Percentiles rank a stretch among this genome's conserved stretches.
Evolutionary conservation across 2,888 invertebrate genomes (phyloP).

Genomic region (Orchesella flavescens): DNA sequence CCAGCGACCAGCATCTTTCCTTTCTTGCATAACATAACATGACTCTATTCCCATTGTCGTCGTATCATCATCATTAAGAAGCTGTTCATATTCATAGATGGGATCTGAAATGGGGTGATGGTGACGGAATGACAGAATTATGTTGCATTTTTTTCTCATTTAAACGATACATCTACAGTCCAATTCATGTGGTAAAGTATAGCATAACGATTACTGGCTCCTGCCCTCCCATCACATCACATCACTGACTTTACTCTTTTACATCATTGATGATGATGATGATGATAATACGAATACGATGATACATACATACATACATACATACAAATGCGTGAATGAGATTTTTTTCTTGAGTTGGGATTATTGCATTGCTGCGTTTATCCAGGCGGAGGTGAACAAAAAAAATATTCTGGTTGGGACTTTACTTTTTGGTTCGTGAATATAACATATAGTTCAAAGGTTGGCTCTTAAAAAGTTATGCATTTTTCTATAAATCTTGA

Average conservation of each 20-base stretch:
- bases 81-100: conserved; percentile 49
- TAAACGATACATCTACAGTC: conserved; percentile 3
- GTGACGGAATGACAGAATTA: conserved; percentile 51
- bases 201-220: conserved; percentile 1
- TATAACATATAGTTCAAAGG: not conserved
- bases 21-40: conserved; percentile 5
- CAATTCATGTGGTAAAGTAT: not conserved
- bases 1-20: too few species aligned
- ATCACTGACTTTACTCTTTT: too few species aligned
- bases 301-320: too few species aligned
- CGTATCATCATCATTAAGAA: conserved; percentile 43
- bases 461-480: not conserved
- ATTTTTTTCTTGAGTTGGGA: too few species aligned
- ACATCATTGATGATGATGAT: too few species aligned
- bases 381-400: too few species aligned
- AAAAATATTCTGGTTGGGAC: too few species aligned
- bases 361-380: too few species aligned
- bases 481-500: not conserved
- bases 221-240: conserved; percentile 23
- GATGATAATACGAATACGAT: too few species aligned
- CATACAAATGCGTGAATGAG: too few species aligned
- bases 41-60: conserved; percentile 48
- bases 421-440: conserved; percentile 11
- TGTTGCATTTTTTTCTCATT: conserved; percentile 30
- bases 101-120: conserved; percentile 57